A percentile compares a stretch with the other conserved stretches of the same genome.
These are phyloP conservation scores for Listronotus bonariensis DNA, from an alignment of 1,140 invertebrate species.

Conservation along the genomic window DNA sequence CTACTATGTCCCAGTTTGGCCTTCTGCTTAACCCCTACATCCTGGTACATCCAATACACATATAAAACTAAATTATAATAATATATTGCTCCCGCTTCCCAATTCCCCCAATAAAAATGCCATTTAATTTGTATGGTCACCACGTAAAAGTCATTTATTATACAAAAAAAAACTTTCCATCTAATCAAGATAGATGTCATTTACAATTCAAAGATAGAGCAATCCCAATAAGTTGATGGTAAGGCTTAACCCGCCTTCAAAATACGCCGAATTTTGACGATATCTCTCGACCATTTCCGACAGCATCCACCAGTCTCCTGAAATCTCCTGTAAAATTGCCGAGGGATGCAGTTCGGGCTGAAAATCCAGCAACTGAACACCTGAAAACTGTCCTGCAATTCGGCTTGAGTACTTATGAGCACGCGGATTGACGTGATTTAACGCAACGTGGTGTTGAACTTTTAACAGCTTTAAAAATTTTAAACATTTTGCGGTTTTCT, in stretches of 20 bases:
- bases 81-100: too few species aligned
- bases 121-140: too few species aligned
- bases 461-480: too few species aligned
- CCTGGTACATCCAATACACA: too few species aligned
- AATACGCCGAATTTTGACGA: constrained; percentile 2
- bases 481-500: too few species aligned
- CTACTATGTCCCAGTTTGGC: too few species aligned
- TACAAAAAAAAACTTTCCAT: too few species aligned
- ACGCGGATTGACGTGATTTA: constrained; percentile 5
- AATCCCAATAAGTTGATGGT: constrained; percentile 8
- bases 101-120: too few species aligned
- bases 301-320: constrained; percentile 12
- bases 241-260: constrained; percentile 5
- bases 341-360: constrained; percentile 9
- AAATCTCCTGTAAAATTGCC: constrained; percentile 7
- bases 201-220: not conserved
- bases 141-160: too few species aligned
- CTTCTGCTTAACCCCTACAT: too few species aligned
- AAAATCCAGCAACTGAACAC: constrained; percentile 7
- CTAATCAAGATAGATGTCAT: not conserved
- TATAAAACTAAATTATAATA: too few species aligned
- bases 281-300: not conserved
- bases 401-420: not conserved
- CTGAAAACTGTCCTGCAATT: not conserved
- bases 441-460: not conserved